phyloP scores from a whole-genome alignment of 2,113 vertebrate genomes.

The Bujurquina vittata region DNA sequence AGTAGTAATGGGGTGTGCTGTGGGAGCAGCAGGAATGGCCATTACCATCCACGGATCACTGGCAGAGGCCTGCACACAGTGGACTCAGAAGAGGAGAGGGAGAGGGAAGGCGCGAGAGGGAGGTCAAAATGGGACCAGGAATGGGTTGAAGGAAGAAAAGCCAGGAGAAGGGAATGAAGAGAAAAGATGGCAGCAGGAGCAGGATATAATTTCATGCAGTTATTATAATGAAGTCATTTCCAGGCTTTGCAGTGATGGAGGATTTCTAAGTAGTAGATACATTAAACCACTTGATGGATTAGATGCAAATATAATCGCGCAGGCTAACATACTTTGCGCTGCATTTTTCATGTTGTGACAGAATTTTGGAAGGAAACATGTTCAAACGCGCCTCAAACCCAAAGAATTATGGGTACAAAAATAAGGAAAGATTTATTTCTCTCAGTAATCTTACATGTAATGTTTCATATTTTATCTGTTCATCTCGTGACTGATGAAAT shows the following conservation, averaged over 20 bases:
- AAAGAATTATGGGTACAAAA: conserved; percentile 55
- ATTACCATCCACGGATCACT: conserved; percentile 89
- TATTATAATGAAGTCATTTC: conserved; percentile 54
- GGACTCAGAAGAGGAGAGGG: conserved; percentile 78
- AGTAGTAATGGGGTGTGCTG: conserved; percentile 71
- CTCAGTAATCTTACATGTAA: conserved; percentile 17
- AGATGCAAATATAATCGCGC: conserved; percentile 48
- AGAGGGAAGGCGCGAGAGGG: conserved; percentile 21
- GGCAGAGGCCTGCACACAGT: conserved; percentile 85
- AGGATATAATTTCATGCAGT: conserved; percentile 51
- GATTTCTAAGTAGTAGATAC: conserved; percentile 51
- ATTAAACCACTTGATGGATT: conserved; percentile 61
- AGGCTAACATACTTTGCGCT: not conserved
- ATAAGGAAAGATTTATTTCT: conserved; percentile 37
- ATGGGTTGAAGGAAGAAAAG: not conserved
- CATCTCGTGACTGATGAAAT: conserved; percentile 1
- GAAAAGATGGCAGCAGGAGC: conserved; percentile 42
- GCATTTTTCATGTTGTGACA: conserved; percentile 41
- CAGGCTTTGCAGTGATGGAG: conserved; percentile 36
- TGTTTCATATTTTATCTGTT: conserved; percentile 38
- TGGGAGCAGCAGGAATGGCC: conserved; percentile 87
- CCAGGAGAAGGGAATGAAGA: conserved; percentile 13
- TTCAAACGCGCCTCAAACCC: conserved; percentile 34
- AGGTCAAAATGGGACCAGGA: conserved; percentile 51
- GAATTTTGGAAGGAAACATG: conserved; percentile 37